These are phyloP conservation scores for Diadumene lineata DNA, from an alignment of 92 coral and sea anemone species.

Conservation along the genomic window DNA sequence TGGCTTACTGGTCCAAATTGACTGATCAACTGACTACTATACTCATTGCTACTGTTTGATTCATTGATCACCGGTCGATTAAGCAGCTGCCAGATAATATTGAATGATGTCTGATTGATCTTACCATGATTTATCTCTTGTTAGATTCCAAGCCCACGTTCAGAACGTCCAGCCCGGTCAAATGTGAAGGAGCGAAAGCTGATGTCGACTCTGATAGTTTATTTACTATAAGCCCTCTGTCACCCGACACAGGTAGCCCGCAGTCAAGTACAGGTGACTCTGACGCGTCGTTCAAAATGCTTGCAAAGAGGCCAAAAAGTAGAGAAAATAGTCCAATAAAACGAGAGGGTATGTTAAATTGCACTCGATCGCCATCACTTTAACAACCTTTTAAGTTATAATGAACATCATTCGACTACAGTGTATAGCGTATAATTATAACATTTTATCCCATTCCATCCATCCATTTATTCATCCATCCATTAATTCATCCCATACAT, in stretches of 20 bases:
- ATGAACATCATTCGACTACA: neutral
- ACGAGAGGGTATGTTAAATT: neutral
- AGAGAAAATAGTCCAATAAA: neutral
- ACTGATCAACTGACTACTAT: too few species aligned
- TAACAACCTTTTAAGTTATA: neutral
- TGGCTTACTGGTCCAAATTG: too few species aligned
- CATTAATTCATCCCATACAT: too few species aligned
- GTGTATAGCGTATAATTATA: neutral
- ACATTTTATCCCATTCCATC: too few species aligned
- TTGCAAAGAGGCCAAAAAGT: neutral
- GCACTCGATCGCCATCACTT: neutral
- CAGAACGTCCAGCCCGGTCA: neutral
- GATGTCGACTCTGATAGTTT: conserved; percentile 58
- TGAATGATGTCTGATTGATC: neutral
- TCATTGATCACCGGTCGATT: too few species aligned
- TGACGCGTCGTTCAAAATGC: neutral
- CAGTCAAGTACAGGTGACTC: conserved; percentile 14
- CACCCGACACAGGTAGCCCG: conserved; percentile 21
- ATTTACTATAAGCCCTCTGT: conserved; percentile 58
- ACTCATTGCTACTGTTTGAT: too few species aligned
- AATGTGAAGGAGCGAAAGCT: neutral
- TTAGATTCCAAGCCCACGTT: neutral
- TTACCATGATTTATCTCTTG: neutral
- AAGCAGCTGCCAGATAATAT: too few species aligned
- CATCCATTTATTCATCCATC: too few species aligned